Conservation (phyloP, 2,797 vertebrate species). For the Onychomys leucogaster region DNA sequence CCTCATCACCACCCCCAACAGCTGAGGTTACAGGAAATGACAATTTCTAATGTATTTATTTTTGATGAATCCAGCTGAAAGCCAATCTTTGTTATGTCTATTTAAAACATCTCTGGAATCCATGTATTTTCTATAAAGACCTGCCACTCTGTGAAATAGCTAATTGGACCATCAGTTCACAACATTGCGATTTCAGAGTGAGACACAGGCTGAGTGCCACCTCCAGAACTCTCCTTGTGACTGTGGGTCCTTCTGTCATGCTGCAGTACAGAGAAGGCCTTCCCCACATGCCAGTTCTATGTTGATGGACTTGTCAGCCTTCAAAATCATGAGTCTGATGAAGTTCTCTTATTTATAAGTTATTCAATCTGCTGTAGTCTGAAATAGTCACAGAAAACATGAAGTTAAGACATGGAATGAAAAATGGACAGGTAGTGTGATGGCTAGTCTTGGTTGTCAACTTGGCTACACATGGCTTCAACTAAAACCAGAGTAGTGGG, state of each 20-base stretch:
- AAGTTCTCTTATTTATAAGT: background rate
- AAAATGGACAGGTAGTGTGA: background rate
- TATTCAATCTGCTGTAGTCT: background rate
- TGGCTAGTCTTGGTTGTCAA: background rate
- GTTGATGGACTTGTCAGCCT: background rate
- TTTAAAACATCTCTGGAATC: background rate
- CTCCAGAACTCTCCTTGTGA: background rate
- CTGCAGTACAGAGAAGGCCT: background rate
- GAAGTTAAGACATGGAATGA: background rate
- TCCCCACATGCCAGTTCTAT: no score
- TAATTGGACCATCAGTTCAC: background rate
- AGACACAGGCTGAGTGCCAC: no score
- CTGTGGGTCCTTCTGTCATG: background rate
- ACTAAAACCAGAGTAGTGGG: background rate
- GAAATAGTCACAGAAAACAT: background rate
- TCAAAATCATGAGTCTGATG: no score
- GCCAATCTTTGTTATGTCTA: background rate
- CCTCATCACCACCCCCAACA: background rate
- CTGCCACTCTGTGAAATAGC: constrained; percentile 2
- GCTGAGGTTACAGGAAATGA: background rate
- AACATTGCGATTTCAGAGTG: background rate
- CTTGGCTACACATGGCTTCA: background rate
- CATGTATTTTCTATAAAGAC: background rate
- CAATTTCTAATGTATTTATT: constrained; percentile 36
- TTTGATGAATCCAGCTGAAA: background rate